Evolutionary conservation across 2,113 vertebrate genomes (phyloP).

Genomic region (Micromys minutus): DNA sequence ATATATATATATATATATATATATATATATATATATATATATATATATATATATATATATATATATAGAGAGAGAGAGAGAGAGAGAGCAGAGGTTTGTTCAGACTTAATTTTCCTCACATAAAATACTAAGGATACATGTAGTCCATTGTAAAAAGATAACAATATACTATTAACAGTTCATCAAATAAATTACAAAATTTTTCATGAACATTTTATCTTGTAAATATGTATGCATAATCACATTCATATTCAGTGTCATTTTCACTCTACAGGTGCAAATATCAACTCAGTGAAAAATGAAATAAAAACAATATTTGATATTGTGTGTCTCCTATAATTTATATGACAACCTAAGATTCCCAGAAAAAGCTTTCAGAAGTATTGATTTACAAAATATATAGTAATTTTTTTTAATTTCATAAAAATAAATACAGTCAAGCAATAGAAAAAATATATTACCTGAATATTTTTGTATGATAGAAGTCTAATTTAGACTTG

Average conservation of each 20-base stretch:
- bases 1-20: no score
- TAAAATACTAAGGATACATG: not conserved
- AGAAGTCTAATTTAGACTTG: not conserved
- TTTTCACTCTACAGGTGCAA: not conserved
- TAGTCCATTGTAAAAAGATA: not conserved
- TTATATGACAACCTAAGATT: not conserved
- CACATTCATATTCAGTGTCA: not conserved
- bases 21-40: no score
- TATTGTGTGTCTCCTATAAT: not conserved
- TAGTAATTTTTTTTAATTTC: not conserved
- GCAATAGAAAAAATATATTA: not conserved
- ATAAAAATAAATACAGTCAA: not conserved
- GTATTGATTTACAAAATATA: not conserved
- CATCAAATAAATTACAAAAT: not conserved
- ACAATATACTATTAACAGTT: not conserved
- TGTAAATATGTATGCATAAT: not conserved
- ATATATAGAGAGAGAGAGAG: no score
- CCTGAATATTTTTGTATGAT: not conserved
- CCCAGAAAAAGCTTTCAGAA: not conserved
- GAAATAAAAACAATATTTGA: constrained; percentile 7
- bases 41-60: no score
- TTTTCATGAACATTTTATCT: not conserved
- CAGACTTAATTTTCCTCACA: not conserved
- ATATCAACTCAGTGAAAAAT: not conserved
- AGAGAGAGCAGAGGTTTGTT: not conserved